Base-by-base conservation (phyloP, 2,113 vertebrate genomes). In the Pristiophorus japonicus region DNA sequence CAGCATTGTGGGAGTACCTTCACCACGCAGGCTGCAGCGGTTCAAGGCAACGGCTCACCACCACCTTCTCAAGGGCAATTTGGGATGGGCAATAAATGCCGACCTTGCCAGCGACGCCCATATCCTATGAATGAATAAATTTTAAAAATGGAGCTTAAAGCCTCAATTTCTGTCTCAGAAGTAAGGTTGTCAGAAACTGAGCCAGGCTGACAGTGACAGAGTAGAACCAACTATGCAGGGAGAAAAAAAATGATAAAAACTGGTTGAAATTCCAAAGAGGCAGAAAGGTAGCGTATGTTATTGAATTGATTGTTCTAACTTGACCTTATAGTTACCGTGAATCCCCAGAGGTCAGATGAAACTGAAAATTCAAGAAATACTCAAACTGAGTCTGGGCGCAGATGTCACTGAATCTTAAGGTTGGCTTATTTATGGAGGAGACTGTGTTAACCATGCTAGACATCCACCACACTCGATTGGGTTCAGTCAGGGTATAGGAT, bases 221-320 rank as follows among this genome's bases (percentile, higher is more conserved):
- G 34, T 16, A 34, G 73, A 78, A 75, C 34, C 73, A 38, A 12
- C 2, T 8, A 30, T 78, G 34, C 73, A 14, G 1, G 34, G 73
- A n/a, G 73, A 78, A 78, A 24, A 87, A 51, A 87, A 47, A 51
- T 51, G 42, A 87, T 87, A 55, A 88, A 24, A 51, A 30, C 47
- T 88, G 47, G 85, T 88, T 88, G 85, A 88, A 51, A 51, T 51
- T 88, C 85, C 85, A 88, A 45, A 55, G 85, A 88, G 85, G 55
- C 45, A 84, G 42, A 18, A 55, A 88, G 85, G 47, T 34, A 3
- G 73, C n/a, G 73, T 78, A 12, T 78, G 16, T 78, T n/a, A 78
- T 78, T 78, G 73, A 78, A 78, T 78, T 78, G 73, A n/a, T 78
- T 78, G 34, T 78, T 38, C 73, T 78, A 38, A 38, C 34, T 11